Evolutionary conservation across 2,113 vertebrate species (phyloP).

Genomic region (Coturnix japonica): DNA sequence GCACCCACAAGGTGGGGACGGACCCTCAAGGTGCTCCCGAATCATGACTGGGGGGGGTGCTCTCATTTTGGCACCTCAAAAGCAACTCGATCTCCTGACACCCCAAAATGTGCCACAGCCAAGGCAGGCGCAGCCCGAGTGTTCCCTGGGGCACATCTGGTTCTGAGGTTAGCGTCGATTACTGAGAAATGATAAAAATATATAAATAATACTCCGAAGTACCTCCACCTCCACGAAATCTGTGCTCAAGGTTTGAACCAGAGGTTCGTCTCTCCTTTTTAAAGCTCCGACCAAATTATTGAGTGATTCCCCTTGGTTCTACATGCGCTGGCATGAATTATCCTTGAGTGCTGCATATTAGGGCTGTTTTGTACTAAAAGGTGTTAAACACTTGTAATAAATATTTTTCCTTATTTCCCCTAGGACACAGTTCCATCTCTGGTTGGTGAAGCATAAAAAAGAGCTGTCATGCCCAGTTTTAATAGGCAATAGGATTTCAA

Average conservation of each 20-base stretch:
- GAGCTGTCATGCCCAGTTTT: constrained; percentile 79
- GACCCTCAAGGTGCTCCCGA: not conserved
- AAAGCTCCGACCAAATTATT: constrained; percentile 65
- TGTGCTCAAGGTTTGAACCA: constrained; percentile 25
- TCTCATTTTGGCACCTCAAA: not conserved
- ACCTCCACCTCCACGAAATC: constrained; percentile 15
- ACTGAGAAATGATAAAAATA: not conserved
- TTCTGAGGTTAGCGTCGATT: not conserved
- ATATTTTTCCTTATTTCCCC: constrained; percentile 80
- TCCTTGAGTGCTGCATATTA: constrained; percentile 70
- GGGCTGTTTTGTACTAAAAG: constrained; percentile 79
- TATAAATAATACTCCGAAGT: not conserved
- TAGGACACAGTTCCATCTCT: constrained; percentile 74
- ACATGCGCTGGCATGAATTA: constrained; percentile 71
- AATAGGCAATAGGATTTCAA: constrained; percentile 80
- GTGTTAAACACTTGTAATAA: constrained; percentile 80
- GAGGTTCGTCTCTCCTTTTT: constrained; percentile 51
- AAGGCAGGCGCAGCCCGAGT: too few species aligned
- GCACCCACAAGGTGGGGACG: not conserved
- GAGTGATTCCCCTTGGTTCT: constrained; percentile 72
- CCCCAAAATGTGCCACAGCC: not conserved
- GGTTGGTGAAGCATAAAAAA: constrained; percentile 80
- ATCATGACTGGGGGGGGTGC: fast-evolving
- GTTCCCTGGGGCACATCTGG: not conserved
- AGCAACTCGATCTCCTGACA: not conserved